phyloP scores from a whole-genome alignment of 2,113 vertebrate genomes.

The Shinisaurus crocodilurus region DNA sequence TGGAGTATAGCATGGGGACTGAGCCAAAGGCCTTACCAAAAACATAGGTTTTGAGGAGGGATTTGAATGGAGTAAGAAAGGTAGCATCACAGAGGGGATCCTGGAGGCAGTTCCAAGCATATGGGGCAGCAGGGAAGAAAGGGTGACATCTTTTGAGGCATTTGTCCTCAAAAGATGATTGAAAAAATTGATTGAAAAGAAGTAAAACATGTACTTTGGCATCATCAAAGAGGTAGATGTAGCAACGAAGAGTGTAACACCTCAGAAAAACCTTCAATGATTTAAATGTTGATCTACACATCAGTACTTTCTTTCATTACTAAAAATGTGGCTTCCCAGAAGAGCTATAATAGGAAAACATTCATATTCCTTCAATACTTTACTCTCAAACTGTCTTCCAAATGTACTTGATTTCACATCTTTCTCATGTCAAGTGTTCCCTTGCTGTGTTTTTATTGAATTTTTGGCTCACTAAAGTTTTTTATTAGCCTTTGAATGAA shows the following conservation, averaged over 20 bases:
- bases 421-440: conserved; percentile 41
- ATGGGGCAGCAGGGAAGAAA: neutral
- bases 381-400: conserved; percentile 24
- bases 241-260: neutral
- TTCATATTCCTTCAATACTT: neutral
- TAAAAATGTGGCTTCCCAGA: conserved; percentile 11
- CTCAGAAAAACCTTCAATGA: neutral
- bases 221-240: neutral
- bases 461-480: conserved; percentile 53
- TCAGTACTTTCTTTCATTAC: conserved; percentile 38
- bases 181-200: conserved; percentile 1
- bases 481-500: conserved; percentile 37
- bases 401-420: conserved; percentile 34
- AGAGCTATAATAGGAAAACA: neutral
- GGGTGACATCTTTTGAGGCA: neutral
- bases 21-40: neutral
- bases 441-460: conserved; percentile 38
- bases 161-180: neutral
- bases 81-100: neutral
- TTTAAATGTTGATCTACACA: conserved; percentile 13
- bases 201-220: neutral
- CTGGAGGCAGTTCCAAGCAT: neutral
- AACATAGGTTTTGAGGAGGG: neutral
- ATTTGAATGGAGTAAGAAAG: neutral
- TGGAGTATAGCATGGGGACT: neutral